Base-by-base conservation (phyloP, 2,797 vertebrate genomes). In the Labeo calbasu region DNA sequence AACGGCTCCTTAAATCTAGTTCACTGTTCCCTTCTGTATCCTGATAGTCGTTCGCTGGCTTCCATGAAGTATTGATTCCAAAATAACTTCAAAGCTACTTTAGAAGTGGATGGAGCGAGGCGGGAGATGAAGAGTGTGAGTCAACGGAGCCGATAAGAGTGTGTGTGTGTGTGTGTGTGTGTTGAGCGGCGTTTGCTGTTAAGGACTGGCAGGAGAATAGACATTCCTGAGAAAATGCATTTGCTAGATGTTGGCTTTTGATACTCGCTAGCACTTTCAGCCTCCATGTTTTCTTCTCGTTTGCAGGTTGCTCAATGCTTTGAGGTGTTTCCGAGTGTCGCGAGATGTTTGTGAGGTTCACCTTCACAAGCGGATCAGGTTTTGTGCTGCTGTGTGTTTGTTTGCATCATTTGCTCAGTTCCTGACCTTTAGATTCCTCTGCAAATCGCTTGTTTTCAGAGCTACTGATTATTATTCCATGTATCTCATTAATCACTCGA, bases 81-180 rank as follows among this genome's bases (percentile, higher is more conserved):
- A 93, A 95, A 94, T 93, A 94, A 92, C 93, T 92, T 94, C 88
- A 94, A 94, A 94, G 93, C 88, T 89, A 88, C 89, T 91, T 87
- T 85, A 89, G 91, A 90, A 88, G 91, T 84, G 87, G 79, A 79
- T 83, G 71, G 63, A 59, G 84, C 32, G 77, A 43, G 48, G 28
- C 11, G 66, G 59, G 83, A 82, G 76, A 75, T 82, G 80, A 75
- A 78, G 79, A 65, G 68, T 72, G 55, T 66, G 84, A 77, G 76
- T 85, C 78, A 85, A 40, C 51, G 36, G 69, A 72, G 63, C 81
- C 50, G 80, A 84, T 82, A 79, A 87, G 85, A 76, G 77, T 43
- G 79, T 57, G 53, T 13, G 40, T 12, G 17, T 11, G 55, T 17
- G 53, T 55, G 59, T 63, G 59, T 48, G 13, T 82, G 84, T 83